Evolutionary conservation across 2,888 invertebrate genomes (phyloP).

Genomic region (Endotricha flammealis): DNA sequence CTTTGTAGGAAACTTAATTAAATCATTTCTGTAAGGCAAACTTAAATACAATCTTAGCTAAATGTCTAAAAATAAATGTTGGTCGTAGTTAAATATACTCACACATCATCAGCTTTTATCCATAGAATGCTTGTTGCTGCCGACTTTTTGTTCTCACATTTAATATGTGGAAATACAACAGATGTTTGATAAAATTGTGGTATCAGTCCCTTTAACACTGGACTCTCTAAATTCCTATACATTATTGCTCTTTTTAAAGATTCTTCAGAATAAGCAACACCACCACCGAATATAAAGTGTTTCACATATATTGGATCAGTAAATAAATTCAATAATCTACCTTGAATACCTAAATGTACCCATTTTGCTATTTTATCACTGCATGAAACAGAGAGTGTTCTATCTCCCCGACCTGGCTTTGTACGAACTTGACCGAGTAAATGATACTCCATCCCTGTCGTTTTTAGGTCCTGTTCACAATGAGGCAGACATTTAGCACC

Average conservation of each 20-base stretch:
- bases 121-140: slow-evolving; percentile 59
- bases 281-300: slow-evolving; percentile 84
- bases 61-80: not conserved
- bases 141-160: slow-evolving; percentile 35
- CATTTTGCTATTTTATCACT: slow-evolving; percentile 96
- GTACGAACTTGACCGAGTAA: slow-evolving; percentile 84
- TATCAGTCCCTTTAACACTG: slow-evolving; percentile 16
- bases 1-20: too few species aligned
- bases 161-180: slow-evolving; percentile 37
- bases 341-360: slow-evolving; percentile 91
- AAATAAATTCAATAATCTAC: slow-evolving; percentile 85
- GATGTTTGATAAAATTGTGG: slow-evolving; percentile 46
- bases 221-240: slow-evolving; percentile 36
- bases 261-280: slow-evolving; percentile 79
- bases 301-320: slow-evolving; percentile 82
- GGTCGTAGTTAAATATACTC: slow-evolving; percentile 27
- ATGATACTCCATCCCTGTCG: slow-evolving; percentile 81
- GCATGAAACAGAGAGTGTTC: slow-evolving; percentile 93
- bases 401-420: slow-evolving; percentile 94
- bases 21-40: too few species aligned
- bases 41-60: too few species aligned
- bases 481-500: slow-evolving; percentile 90
- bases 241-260: slow-evolving; percentile 77
- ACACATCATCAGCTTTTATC: slow-evolving; percentile 42
- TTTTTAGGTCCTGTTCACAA: slow-evolving; percentile 76